Conservation (phyloP, 2,888 invertebrate genomes). For the Elgonia sp. region DNA sequence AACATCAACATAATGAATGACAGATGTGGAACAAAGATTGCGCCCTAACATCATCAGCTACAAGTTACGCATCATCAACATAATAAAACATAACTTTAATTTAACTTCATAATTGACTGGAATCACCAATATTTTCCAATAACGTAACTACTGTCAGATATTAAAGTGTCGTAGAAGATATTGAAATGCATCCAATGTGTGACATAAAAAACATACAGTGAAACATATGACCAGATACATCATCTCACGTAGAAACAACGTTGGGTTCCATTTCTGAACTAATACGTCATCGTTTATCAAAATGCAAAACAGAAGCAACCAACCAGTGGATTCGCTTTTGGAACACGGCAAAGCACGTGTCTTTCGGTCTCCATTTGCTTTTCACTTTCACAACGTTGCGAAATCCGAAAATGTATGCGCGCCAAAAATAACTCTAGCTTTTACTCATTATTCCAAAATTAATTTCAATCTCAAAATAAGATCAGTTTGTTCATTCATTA, state of each 20-base stretch:
- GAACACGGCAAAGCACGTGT: background rate
- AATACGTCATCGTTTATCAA: background rate
- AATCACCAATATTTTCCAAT: slow-evolving; percentile 70
- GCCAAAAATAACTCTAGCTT: slow-evolving; percentile 28
- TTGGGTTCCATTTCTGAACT: slow-evolving; percentile 5
- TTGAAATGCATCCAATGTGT: slow-evolving; percentile 52
- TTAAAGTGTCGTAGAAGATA: slow-evolving; percentile 49
- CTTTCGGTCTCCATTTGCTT: background rate
- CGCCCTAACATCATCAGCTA: slow-evolving; percentile 28
- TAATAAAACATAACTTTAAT: slow-evolving; percentile 22
- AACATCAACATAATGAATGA: slow-evolving; percentile 11
- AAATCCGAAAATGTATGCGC: slow-evolving; percentile 5
- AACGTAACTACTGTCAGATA: slow-evolving; percentile 55
- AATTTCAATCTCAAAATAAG: slow-evolving; percentile 13
- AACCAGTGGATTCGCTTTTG: background rate
- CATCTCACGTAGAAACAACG: slow-evolving; percentile 52
- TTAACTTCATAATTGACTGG: slow-evolving; percentile 42
- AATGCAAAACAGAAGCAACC: background rate
- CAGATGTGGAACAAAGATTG: slow-evolving; percentile 6
- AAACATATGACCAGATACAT: slow-evolving; percentile 25
- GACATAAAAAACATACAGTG: slow-evolving; percentile 45
- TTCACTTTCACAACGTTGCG: slow-evolving; percentile 13
- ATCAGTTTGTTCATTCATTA: background rate
- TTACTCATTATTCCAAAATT: slow-evolving; percentile 23
- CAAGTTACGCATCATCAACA: background rate